A percentile compares a stretch with the other conserved stretches of the same genome.
Conservation (phyloP, 1,140 invertebrate genomes). For the Tigriopus japonicus region DNA sequence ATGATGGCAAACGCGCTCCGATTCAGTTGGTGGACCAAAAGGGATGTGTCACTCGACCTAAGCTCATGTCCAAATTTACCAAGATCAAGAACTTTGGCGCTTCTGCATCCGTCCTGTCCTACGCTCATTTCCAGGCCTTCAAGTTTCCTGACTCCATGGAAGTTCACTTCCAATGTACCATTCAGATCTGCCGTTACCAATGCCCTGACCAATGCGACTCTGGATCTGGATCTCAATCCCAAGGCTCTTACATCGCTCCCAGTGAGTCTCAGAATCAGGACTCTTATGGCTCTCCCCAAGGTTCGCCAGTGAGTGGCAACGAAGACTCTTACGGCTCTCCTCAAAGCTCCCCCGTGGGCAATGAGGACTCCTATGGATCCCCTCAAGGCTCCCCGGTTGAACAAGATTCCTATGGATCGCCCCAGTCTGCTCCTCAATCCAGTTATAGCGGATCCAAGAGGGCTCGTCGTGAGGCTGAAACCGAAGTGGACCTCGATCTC, state of each 20-base stretch:
- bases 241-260: background rate
- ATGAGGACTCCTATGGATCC: constrained; percentile 16
- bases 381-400: constrained; percentile 17
- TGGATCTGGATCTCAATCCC: background rate
- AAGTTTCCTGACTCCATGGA: constrained; percentile 93
- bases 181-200: constrained; percentile 78
- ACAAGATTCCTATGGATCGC: constrained; percentile 17
- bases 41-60: constrained; percentile 73
- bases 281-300: constrained; percentile 20
- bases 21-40: constrained; percentile 82
- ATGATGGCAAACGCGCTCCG: constrained; percentile 80
- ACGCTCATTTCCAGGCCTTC: constrained; percentile 77
- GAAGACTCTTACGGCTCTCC: constrained; percentile 34
- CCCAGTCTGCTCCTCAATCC: constrained; percentile 23
- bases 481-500: constrained; percentile 25
- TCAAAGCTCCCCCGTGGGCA: constrained; percentile 19
- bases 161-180: constrained; percentile 87
- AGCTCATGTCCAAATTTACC: constrained; percentile 78
- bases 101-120: constrained; percentile 70
- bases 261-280: constrained; percentile 14
- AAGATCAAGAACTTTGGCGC: constrained; percentile 90
- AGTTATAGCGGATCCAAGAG: background rate
- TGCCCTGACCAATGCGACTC: constrained; percentile 61
- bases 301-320: constrained; percentile 16
- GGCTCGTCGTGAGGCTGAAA: constrained; percentile 9